phyloP scores from a whole-genome alignment of 2,797 vertebrate genomes.

The Falco peregrinus region DNA sequence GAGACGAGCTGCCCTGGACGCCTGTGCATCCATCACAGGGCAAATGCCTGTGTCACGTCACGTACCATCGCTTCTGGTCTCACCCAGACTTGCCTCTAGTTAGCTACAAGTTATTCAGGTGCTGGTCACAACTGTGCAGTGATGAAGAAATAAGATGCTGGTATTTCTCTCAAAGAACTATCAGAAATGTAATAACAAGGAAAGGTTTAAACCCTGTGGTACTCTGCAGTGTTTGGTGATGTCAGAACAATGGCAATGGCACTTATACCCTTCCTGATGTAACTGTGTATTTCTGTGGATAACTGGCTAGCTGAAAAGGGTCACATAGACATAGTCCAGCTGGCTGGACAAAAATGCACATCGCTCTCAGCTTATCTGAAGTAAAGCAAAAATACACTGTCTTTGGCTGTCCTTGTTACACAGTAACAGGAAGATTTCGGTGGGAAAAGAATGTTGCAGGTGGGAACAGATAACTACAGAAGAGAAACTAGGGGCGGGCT shows the following conservation, averaged over 20 bases:
- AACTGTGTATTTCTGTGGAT: too few relatives aligned
- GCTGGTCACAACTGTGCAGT: background rate
- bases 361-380: too few relatives aligned
- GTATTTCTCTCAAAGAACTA: background rate
- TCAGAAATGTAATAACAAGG: background rate
- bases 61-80: background rate
- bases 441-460: too few relatives aligned
- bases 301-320: too few relatives aligned
- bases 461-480: too few relatives aligned
- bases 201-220: background rate
- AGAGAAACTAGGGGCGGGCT: too few relatives aligned
- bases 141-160: background rate
- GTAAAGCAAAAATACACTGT: too few relatives aligned
- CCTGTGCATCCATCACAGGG: background rate
- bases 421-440: too few relatives aligned
- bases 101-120: background rate
- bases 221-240: background rate
- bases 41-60: fast-evolving
- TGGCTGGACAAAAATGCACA: too few relatives aligned
- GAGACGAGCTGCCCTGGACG: background rate
- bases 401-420: too few relatives aligned
- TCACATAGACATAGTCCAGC: too few relatives aligned
- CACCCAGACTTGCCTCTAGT: background rate
- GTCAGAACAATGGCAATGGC: background rate
- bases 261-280: background rate